Conservation (phyloP, 2,888 invertebrate species). For the Sturmia bella region DNA sequence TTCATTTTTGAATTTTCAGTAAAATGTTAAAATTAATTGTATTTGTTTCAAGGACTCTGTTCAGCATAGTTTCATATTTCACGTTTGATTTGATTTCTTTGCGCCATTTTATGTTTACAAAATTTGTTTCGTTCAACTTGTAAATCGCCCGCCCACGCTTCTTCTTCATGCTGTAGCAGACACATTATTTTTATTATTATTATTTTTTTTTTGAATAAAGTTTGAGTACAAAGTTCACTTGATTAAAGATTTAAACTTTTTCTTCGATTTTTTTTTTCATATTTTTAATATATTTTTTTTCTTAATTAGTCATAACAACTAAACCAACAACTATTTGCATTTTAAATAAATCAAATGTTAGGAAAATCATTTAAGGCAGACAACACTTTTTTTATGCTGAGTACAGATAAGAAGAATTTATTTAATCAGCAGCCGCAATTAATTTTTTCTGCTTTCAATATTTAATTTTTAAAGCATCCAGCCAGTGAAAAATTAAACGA, state of each 20-base stretch:
- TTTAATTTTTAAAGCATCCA: conserved; percentile 14
- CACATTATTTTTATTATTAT: too few species aligned
- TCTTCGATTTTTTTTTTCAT: too few species aligned
- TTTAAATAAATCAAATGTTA: neutral
- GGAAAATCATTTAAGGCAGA: conserved; percentile 8
- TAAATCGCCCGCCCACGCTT: neutral
- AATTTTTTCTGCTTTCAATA: conserved; percentile 3
- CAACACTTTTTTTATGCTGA: neutral
- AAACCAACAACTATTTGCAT: neutral
- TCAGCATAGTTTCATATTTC: too few species aligned
- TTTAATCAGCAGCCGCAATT: conserved; percentile 13
- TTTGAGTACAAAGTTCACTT: conserved; percentile 33
- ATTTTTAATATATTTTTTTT: too few species aligned
- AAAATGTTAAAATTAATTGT: too few species aligned
- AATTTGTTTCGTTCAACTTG: too few species aligned
- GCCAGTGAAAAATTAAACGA: neutral
- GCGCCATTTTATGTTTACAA: too few species aligned
- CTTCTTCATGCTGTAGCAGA: neutral
- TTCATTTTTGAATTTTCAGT: too few species aligned
- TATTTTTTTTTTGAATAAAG: conserved; percentile 5
- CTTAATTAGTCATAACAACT: conserved; percentile 24
- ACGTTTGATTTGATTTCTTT: too few species aligned
- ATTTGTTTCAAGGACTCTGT: too few species aligned
- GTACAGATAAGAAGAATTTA: conserved; percentile 42
- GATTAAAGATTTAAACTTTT: conserved; percentile 15